Base-by-base conservation (phyloP, 2,888 invertebrate species). In the Polydrusus tereticollis region DNA sequence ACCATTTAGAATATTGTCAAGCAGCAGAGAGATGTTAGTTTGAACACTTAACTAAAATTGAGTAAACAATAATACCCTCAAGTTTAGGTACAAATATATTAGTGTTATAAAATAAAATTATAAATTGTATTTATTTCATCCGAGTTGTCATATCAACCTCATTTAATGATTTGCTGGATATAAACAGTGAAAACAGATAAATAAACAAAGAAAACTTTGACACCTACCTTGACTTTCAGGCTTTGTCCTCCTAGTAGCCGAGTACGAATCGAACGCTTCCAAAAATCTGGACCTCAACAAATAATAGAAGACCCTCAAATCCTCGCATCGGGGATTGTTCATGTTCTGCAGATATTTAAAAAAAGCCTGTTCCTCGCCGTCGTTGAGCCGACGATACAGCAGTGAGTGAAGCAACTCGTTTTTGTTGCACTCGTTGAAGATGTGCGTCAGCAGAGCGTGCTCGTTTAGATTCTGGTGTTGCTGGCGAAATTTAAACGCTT, bases 281-380 rank as follows among this genome's bases (percentile, higher is more conserved):
- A 89, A 78, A 77, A 88, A 90, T 75, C 89, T 86, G 78, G 80
- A 87, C 79, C 90, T 87, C 77, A 91, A 89, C 59, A 94, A 85
- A 78, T 91, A 92, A 81, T 93, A 93, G 83, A 93, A 88, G 52
- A 94, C 88, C 23, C 92, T 87, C 57, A 93, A 87, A 78, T 94
- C 92, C 0, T 90, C 89, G 0, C 88, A 88, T 38, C 89, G 87
- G 0, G 88, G 82, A 73, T 90, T 89, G 16, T 78, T 76, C 4
- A 77, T 76, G n/a, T 88, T 86, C 72, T 90, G 86, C 16, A 94
- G 83, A 81, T 91, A 93, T 58, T 88, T 87, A 2, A 92, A 86
- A 72, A 94, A 91, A 14, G 88, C 87, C 7, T 88, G 87, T 80
- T 94, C 94, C 82, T 94, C 94, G 1, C 88, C 85, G 0, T 87